Percentiles rank a stretch among this genome's conserved stretches.
phyloP scores from a whole-genome alignment of 2,797 vertebrate species.

The Pampus argenteus region DNA sequence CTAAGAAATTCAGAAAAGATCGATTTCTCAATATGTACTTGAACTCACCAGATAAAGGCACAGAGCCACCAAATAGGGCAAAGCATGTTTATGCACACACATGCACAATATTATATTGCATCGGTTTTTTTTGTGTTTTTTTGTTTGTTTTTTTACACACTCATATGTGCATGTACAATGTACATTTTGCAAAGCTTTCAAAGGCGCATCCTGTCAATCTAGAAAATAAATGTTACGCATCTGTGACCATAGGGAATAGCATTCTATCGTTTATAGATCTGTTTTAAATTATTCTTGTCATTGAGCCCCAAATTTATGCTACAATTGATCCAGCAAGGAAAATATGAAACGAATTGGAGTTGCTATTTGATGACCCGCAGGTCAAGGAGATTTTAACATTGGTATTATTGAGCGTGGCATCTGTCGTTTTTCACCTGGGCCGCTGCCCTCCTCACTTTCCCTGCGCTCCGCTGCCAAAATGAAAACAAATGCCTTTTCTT shows the following conservation, averaged over 20 bases:
- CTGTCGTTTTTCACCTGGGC: constrained; percentile 89
- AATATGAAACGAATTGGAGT: constrained; percentile 99
- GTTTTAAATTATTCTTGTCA: constrained; percentile 99
- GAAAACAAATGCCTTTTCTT: constrained; percentile 60
- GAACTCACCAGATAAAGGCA: constrained; percentile 93
- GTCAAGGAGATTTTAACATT: constrained; percentile 99
- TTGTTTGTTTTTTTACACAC: constrained; percentile 15
- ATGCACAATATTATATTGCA: constrained; percentile 83
- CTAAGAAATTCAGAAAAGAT: constrained; percentile 96
- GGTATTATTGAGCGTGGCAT: constrained; percentile 97
- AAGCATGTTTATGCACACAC: constrained; percentile 76
- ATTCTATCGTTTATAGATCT: constrained; percentile 94
- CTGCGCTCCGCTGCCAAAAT: constrained; percentile 64
- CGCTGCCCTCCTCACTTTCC: constrained; percentile 70
- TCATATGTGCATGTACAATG: constrained; percentile 16
- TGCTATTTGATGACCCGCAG: constrained; percentile 95
- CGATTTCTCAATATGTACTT: constrained; percentile 97
- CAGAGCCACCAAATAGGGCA: constrained; percentile 57
- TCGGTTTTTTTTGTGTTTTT: constrained; percentile 14
- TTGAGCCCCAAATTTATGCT: constrained; percentile 98
- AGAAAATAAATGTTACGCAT: constrained; percentile 88
- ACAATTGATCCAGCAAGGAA: constrained; percentile 98
- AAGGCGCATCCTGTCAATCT: constrained; percentile 86
- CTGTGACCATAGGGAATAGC: constrained; percentile 79
- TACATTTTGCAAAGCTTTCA: constrained; percentile 80